Conservation (phyloP, 2,797 vertebrate genomes). For the Leptodactylus fallax region DNA sequence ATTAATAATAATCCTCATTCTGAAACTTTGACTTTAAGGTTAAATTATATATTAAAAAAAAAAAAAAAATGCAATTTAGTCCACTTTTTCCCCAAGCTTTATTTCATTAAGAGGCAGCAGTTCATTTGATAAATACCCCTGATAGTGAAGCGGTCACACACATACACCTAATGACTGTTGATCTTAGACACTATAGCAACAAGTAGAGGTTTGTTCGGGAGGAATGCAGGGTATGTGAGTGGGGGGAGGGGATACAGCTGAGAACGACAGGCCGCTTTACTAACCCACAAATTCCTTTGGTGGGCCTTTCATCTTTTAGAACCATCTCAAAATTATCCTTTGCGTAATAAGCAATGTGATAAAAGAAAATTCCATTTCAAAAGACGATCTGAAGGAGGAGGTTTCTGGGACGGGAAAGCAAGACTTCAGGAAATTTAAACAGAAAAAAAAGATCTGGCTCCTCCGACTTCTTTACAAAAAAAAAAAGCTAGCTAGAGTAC, state of each 20-base stretch:
- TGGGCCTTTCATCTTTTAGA: slow-evolving; percentile 71
- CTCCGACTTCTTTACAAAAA: not conserved
- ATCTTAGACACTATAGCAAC: slow-evolving; percentile 86
- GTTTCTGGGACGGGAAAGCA: slow-evolving; percentile 44
- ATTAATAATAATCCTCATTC: too few relatives aligned
- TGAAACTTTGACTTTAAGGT: too few relatives aligned
- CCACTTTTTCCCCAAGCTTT: not conserved
- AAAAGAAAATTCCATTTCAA: slow-evolving; percentile 62
- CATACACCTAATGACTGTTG: slow-evolving; percentile 76
- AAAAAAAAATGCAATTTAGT: not conserved
- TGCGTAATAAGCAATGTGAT: slow-evolving; percentile 63
- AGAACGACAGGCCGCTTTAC: slow-evolving; percentile 70
- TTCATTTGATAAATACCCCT: slow-evolving; percentile 32
- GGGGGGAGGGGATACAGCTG: slow-evolving; percentile 78
- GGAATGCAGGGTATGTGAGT: slow-evolving; percentile 87
- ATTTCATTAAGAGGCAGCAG: not conserved
- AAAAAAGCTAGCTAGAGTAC: not conserved
- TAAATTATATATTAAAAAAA: too few relatives aligned
- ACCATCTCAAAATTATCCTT: slow-evolving; percentile 64
- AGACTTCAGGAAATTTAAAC: not conserved
- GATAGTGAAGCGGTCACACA: slow-evolving; percentile 61
- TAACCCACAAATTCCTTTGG: slow-evolving; percentile 65
- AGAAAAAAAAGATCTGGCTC: not conserved
- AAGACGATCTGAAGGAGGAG: slow-evolving; percentile 19
- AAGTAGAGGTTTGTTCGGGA: slow-evolving; percentile 91